Evolutionary conservation across 2,797 vertebrate genomes (phyloP).

Genomic region (Pangasius macronema): DNA sequence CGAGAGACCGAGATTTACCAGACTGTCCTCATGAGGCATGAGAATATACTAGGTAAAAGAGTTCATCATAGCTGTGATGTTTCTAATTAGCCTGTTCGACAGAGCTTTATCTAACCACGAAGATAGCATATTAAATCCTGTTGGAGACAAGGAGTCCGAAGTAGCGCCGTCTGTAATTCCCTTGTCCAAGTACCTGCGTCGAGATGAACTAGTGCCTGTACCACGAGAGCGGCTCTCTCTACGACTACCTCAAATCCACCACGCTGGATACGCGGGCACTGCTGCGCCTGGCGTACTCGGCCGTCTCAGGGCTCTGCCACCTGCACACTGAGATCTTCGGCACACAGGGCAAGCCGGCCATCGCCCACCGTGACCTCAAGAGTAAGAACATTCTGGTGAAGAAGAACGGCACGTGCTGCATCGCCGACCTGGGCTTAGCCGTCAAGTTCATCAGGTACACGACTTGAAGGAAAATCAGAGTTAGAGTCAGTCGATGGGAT

Average conservation of each 20-base stretch:
- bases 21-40: constrained; percentile 97
- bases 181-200: no score
- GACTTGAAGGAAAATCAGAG: background rate
- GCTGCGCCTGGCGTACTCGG: constrained; percentile 88
- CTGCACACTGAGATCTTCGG: constrained; percentile 98
- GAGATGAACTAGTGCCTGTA: no score
- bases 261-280: constrained; percentile 87
- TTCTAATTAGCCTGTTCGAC: background rate
- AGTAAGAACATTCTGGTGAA: constrained; percentile 98
- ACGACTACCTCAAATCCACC: constrained; percentile 94
- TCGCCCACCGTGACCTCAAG: constrained; percentile 95
- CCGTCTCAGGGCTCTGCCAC: constrained; percentile 92
- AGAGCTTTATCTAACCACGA: no score
- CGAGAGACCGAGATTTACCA: constrained; percentile 98
- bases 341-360: constrained; percentile 95
- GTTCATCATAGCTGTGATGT: background rate
- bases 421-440: constrained; percentile 93
- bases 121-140: background rate
- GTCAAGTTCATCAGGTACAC: constrained; percentile 93
- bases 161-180: no score
- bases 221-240: constrained; percentile 94
- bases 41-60: constrained; percentile 91
- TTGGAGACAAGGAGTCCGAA: no score
- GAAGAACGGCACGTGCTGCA: constrained; percentile 93
- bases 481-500: background rate